Evolutionary conservation across 2,888 invertebrate genomes (phyloP), one percentile per base, ranked within the genome.

Genomic region (Rotaria sp.): DNA sequence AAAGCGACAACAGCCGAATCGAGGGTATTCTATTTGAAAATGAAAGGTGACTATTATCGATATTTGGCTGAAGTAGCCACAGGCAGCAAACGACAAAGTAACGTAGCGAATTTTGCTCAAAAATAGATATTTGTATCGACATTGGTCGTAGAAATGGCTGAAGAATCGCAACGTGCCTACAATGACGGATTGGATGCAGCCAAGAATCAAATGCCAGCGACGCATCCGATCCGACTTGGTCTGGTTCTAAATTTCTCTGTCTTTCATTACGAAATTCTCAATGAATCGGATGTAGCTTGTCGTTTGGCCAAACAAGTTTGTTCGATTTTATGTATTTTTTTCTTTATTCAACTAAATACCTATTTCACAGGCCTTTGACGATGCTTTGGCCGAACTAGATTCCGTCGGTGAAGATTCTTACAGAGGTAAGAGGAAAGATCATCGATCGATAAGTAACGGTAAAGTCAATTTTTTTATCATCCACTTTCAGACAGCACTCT

Each of bases 31-130:
- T 99, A 99, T 94, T 94, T 97, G 93, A 98, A 98, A 94, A 98
- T 98, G 98, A 98, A 98, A 93, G 98, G 98, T 91, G 98, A 98
- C 93, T 98, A 98, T 94, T 97, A 96, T 94, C 95, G 98, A 94
- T 99, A 99, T 94, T 94, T 99, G 92, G 98, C 98, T 92, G 99
- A 99, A 94, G 97, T 99, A 92, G 97, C 97, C 92, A 96, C 96
- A 92, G 97, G 97, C 92, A 96, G 97, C 92, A 95, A 95, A 92
- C 95, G 96, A 94, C 95, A 95, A 93, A 94, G 84, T 74, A 45
- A 45, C 45, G 8, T 45, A 45, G 8, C 45, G 45, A 2, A 45
- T 45, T 13, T 13, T 45, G 45, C 13, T 11, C 13, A 13, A 45
- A 45, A 45, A 45, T 45, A 8, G 45, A 45, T 11, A 13, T 45